Evolutionary conservation across 2,888 invertebrate species (phyloP).

Genomic region (Rotaria sp.): DNA sequence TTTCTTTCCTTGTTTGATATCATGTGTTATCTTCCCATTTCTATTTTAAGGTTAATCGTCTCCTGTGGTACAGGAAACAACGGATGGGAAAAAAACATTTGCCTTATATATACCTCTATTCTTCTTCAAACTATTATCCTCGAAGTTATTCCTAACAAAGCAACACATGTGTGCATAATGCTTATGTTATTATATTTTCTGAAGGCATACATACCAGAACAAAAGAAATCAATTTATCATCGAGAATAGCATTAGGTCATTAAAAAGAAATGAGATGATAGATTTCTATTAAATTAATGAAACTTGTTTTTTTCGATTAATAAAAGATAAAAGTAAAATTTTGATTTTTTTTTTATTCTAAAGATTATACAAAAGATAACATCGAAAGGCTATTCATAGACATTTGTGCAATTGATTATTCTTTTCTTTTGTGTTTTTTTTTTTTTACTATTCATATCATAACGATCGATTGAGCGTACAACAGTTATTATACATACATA

Average conservation of each 20-base stretch:
- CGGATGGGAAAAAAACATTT: background rate
- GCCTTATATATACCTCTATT: background rate
- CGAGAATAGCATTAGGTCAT: background rate
- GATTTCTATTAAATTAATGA: background rate
- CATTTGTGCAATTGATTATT: background rate
- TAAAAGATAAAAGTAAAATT: background rate
- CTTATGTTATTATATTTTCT: background rate
- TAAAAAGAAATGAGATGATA: background rate
- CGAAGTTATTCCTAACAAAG: background rate
- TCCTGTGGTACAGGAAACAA: background rate
- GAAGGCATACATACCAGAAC: background rate
- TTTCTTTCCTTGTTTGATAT: background rate
- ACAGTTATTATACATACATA: too few relatives aligned
- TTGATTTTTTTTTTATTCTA: background rate
- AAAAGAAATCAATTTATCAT: background rate
- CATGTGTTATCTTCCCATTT: background rate
- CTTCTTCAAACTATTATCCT: background rate
- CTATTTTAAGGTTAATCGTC: background rate
- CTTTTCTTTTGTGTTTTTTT: background rate
- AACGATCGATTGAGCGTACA: constrained; percentile 5
- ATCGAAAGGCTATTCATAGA: background rate
- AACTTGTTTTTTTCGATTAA: background rate
- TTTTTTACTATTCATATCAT: background rate
- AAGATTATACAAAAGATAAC: background rate
- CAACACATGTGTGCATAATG: background rate